Evolutionary conservation across 2,888 invertebrate genomes (phyloP).

Genomic region (Bugulina stolonifera): DNA sequence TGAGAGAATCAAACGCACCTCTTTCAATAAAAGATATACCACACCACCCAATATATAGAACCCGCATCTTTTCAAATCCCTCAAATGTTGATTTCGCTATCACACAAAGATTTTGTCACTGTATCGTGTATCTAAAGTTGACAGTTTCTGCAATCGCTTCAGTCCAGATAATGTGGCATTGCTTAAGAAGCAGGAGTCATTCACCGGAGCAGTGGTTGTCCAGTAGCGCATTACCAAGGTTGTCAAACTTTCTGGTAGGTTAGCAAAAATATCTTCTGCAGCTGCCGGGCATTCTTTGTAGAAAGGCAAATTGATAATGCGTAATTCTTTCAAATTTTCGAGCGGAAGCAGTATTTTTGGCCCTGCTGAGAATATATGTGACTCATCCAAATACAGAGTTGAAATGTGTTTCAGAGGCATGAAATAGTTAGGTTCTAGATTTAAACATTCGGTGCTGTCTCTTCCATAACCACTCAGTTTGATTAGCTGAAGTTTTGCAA

Average conservation of each 20-base stretch:
- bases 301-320: not conserved
- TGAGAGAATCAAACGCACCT: not conserved
- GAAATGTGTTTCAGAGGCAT: not conserved
- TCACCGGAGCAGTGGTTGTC: not conserved
- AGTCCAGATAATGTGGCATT: not conserved
- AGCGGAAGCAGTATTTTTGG: not conserved
- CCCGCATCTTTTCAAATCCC: not conserved
- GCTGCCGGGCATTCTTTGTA: constrained; percentile 7
- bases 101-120: constrained; percentile 11
- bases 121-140: not conserved
- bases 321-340: not conserved
- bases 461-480: not conserved
- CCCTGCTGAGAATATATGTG: not conserved
- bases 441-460: not conserved
- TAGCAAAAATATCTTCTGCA: not conserved
- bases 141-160: not conserved
- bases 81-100: not conserved
- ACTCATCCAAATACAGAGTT: not conserved
- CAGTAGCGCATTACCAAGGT: not conserved
- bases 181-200: not conserved
- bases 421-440: not conserved
- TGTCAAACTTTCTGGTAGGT: not conserved
- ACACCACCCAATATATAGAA: not conserved
- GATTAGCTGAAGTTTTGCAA: not conserved
- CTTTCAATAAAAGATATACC: not conserved